Conservation (phyloP, 2,113 vertebrate genomes). For the Tenebrosternarchus preto region DNA sequence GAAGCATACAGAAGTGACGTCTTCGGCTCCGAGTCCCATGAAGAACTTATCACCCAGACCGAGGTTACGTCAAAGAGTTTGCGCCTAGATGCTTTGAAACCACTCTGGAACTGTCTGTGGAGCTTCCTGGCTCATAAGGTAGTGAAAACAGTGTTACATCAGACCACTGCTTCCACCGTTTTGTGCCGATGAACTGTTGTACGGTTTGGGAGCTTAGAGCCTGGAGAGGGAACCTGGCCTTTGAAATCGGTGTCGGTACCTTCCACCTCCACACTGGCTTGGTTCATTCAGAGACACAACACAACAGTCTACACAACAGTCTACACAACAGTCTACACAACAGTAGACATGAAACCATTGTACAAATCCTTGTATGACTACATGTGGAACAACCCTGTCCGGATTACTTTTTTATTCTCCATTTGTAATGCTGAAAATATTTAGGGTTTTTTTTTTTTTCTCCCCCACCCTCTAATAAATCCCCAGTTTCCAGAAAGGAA, state of each 20-base stretch:
- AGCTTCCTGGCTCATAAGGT: conserved; percentile 15
- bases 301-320: neutral
- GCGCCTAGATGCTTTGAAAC: neutral
- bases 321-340: neutral
- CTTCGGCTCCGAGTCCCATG: neutral
- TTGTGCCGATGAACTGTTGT: neutral
- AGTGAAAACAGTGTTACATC: conserved; percentile 18
- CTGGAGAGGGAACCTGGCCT: neutral
- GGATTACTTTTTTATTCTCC: conserved; percentile 36
- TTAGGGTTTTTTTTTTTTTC: conserved; percentile 14
- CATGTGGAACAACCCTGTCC: conserved; percentile 1
- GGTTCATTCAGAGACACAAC: neutral
- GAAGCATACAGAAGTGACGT: conserved; percentile 20
- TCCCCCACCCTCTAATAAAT: conserved; percentile 29
- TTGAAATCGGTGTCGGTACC: neutral
- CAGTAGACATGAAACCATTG: neutral
- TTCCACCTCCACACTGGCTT: neutral
- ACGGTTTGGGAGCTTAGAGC: neutral
- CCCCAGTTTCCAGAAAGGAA: conserved; percentile 42
- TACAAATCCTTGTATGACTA: conserved; percentile 12
- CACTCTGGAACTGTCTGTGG: neutral
- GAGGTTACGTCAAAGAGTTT: neutral
- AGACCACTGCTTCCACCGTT: neutral
- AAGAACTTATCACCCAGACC: conserved; percentile 20
- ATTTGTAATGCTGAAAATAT: conserved; percentile 48